Evolutionary conservation across 2,797 vertebrate genomes (phyloP).

Genomic region (Tragelaphus oryx): DNA sequence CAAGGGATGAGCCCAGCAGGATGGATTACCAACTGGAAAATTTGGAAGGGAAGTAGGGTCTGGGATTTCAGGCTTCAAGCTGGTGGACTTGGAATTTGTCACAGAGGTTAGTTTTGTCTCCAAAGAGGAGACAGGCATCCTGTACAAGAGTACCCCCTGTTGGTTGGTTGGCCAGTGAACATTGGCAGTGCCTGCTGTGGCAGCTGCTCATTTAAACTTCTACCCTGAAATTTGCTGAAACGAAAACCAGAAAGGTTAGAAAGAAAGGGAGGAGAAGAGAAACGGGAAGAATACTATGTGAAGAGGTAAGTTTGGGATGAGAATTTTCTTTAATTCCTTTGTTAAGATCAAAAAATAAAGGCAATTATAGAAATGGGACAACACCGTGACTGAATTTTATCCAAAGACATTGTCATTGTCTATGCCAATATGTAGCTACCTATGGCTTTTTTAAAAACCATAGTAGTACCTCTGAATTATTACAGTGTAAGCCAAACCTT

Average conservation of each 20-base stretch:
- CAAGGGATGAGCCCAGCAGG: conserved; percentile 42
- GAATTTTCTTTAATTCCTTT: not conserved
- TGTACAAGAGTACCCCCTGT: conserved; percentile 64
- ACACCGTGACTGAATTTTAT: not conserved
- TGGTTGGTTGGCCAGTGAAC: conserved; percentile 67
- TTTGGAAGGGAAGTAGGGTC: conserved; percentile 59
- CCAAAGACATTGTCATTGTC: conserved; percentile 38
- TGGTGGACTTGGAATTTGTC: conserved; percentile 68
- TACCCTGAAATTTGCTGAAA: conserved; percentile 69
- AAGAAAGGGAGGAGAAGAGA: not conserved
- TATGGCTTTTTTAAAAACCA: conserved; percentile 40
- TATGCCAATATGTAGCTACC: conserved; percentile 30
- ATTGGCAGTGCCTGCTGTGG: conserved; percentile 63
- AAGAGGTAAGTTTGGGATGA: not conserved
- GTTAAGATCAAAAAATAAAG: not conserved
- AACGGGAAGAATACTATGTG: not conserved
- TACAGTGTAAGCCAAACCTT: conserved; percentile 15
- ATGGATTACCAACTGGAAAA: conserved; percentile 69
- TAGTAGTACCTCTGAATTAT: conserved; percentile 50
- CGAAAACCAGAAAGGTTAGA: conserved; percentile 55
- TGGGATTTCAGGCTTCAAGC: conserved; percentile 68
- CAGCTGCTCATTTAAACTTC: conserved; percentile 82
- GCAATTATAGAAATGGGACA: not conserved
- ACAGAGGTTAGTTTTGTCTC: conserved; percentile 68
- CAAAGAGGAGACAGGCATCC: conserved; percentile 67